Conservation (phyloP, 2,888 invertebrate species). For the Erebia palarica region DNA sequence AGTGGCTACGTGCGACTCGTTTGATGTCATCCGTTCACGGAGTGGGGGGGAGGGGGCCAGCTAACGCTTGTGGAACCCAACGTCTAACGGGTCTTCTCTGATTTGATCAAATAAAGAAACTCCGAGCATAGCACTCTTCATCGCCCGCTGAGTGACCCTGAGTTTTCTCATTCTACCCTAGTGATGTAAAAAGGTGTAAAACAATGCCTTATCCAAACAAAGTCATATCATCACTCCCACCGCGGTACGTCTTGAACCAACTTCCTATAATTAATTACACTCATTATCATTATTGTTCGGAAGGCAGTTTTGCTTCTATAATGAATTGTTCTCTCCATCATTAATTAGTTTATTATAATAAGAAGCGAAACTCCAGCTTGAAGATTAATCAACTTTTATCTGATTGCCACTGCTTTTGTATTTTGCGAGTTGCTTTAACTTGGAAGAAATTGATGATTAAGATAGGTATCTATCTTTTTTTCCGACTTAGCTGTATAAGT, state of each 20-base stretch:
- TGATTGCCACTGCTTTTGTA: constrained; percentile 66
- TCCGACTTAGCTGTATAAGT: neutral
- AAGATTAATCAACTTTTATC: constrained; percentile 81
- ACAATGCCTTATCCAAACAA: constrained; percentile 18
- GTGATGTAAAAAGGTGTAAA: too few species aligned
- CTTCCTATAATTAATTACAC: constrained; percentile 82
- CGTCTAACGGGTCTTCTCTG: too few species aligned
- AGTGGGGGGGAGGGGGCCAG: too few species aligned
- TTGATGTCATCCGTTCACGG: too few species aligned
- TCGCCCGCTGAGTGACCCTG: too few species aligned
- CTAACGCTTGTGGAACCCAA: too few species aligned
- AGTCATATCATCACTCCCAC: constrained; percentile 42
- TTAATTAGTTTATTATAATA: constrained; percentile 83
- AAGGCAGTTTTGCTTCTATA: constrained; percentile 82
- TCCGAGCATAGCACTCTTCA: too few species aligned
- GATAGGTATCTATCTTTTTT: constrained; percentile 17
- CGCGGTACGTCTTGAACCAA: constrained; percentile 77
- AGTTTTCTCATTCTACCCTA: too few species aligned
- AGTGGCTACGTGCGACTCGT: too few species aligned
- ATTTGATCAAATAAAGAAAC: too few species aligned
- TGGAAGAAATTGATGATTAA: constrained; percentile 33
- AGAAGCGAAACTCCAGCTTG: constrained; percentile 72
- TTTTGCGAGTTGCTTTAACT: constrained; percentile 45
- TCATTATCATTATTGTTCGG: constrained; percentile 83
- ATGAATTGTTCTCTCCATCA: constrained; percentile 81